These are phyloP conservation scores for Sinodicranocentrus sp. DNA, from an alignment of 2,888 invertebrate genomes.

Conservation along the genomic window DNA sequence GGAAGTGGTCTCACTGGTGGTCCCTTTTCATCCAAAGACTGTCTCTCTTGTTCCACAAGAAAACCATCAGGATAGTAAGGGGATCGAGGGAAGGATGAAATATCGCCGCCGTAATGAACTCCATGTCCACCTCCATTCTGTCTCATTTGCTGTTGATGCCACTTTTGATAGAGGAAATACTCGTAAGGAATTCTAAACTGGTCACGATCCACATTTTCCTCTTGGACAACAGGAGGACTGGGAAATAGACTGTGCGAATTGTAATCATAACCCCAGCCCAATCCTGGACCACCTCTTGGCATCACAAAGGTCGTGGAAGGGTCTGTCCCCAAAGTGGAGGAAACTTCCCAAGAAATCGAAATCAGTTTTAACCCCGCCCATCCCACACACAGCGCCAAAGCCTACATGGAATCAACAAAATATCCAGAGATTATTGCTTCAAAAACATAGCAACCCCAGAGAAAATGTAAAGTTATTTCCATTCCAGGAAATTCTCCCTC, in stretches of 20 bases:
- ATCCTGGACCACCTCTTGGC: background rate
- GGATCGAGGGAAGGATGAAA: no score
- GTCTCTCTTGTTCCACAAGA: background rate
- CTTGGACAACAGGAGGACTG: background rate
- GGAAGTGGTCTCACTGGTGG: background rate
- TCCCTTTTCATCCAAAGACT: background rate
- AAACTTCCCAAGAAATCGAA: slow-evolving; percentile 69
- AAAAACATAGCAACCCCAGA: no score
- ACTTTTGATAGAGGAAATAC: slow-evolving; percentile 58
- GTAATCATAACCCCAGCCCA: background rate
- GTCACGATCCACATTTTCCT: background rate
- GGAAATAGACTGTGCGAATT: background rate
- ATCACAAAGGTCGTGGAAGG: background rate
- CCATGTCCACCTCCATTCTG: background rate
- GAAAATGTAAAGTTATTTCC: no score
- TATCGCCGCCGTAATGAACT: no score
- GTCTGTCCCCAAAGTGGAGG: slow-evolving; percentile 15
- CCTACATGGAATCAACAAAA: no score
- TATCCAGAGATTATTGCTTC: no score
- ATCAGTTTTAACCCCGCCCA: slow-evolving; percentile 68
- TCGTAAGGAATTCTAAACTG: slow-evolving; percentile 63
- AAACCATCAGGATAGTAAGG: background rate
- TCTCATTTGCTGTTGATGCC: slow-evolving; percentile 46
- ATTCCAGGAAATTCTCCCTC: no score
- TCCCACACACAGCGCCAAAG: slow-evolving; percentile 68